Evolutionary conservation across 1,140 invertebrate genomes (phyloP).

Genomic region (Ladona fulva): DNA sequence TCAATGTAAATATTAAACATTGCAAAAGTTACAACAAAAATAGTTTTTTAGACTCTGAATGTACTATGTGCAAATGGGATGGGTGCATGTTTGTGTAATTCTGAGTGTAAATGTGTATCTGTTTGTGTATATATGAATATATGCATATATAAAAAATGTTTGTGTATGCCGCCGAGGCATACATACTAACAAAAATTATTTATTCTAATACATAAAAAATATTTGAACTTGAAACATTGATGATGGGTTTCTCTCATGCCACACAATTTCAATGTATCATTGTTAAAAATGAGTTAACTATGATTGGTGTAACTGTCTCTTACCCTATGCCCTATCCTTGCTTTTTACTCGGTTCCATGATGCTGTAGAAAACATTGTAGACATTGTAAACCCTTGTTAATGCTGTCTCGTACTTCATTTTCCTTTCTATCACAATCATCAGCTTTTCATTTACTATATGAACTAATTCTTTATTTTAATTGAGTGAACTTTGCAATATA

Average conservation of each 20-base stretch:
- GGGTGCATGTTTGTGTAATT: neutral
- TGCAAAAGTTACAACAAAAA: conserved; percentile 1
- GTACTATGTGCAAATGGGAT: neutral
- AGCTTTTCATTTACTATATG: neutral
- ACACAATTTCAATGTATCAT: neutral
- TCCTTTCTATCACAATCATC: neutral
- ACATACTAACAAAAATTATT: neutral
- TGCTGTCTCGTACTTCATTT: neutral
- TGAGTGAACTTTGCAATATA: neutral
- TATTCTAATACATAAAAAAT: conserved; percentile 11
- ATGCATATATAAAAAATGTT: neutral
- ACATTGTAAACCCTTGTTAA: neutral
- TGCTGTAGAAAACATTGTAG: neutral
- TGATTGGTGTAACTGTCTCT: neutral
- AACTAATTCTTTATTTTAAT: neutral
- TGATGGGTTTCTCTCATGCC: neutral
- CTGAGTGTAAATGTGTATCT: neutral
- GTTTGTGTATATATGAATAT: conserved; percentile 4
- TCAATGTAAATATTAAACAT: conserved; percentile 4
- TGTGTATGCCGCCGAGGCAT: neutral
- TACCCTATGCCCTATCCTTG: neutral
- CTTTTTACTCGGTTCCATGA: neutral
- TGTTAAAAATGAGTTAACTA: neutral
- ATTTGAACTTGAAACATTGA: neutral
- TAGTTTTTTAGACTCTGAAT: conserved; percentile 3